Evolutionary conservation across 2,888 invertebrate genomes (phyloP), one percentile per base, ranked within the genome.

Genomic region (Dione juno): DNA sequence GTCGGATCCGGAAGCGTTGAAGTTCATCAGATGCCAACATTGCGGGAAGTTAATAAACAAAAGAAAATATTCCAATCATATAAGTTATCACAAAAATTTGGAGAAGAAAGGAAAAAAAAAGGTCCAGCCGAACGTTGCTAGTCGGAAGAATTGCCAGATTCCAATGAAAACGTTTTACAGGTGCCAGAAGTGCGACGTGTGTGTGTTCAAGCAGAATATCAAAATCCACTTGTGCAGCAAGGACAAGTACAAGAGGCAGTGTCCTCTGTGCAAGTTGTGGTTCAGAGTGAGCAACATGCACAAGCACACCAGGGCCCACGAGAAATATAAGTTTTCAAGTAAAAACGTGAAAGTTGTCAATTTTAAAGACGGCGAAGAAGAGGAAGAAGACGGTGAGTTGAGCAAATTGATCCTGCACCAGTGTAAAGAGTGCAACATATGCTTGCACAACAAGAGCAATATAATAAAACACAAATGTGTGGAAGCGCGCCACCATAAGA

Each of bases 21-120:
- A 76, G 19, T 80, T 79, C 43, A 74, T 71, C 9, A 71, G 73
- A 10, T 80, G 80, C 35, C 74, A 75, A 14, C 66, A 71, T 6
- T 80, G 80, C 52, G 73, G 72, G 0, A 69, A 71, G 28, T 52
- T 78, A 3, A 73, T 75, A 13, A 74, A 77, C 11, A 77, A 72
- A 43, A 43, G 43, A 0, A 68, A 53, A n/a, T 77, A 74, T 43
- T 58, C 70, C 13, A 58, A 28, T 0, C 78, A 79, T 16, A 41
- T 74, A 0, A 16, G n/a, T 0, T 40, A 69, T 19, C 75, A 76
- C 28, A 28, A 19, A 10, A 67, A 69, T 19, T 58, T 28, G 11
- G 35, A 35, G 14, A 63, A 63, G 19, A 57, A 63, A 1, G 9
- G 16, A 10, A 67, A 64, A 6, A 41, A 1, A 6, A 63, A 53